Base-by-base conservation (phyloP, 1,140 invertebrate genomes). In the Sitodiplosis mosellana region DNA sequence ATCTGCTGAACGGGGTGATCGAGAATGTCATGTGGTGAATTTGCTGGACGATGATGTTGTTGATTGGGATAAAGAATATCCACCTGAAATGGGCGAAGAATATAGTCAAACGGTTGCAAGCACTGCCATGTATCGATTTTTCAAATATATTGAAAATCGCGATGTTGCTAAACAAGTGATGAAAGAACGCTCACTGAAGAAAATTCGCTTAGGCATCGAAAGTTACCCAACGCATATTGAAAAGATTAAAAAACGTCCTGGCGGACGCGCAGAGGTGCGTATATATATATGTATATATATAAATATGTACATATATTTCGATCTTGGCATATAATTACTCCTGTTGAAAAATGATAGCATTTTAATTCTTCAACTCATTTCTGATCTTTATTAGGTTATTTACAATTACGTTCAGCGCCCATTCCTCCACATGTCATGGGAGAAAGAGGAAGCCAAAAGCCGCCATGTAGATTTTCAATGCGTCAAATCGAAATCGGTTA, bases 321-420 rank as follows among this genome's bases (percentile, higher is more conserved):
- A 8, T 45, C 22, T 19, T n/a, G 7, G 10, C 33, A 33, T n/a
- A 20, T 33, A 46, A 4, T 36, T 33, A 4, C 12, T n/a, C 10
- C 17, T 33, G 4, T 33, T 46, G 21, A 46, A 45, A 22, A 5
- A 45, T 19, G 12, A 42, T 7, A n/a, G n/a, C n/a, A n/a, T n/a
- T n/a, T n/a, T 10, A 36, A 10, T 36, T n/a, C 10, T n/a, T n/a
- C 34, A 36, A 36, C 34, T 10, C n/a, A 10, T 36, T n/a, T n/a
- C n/a, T n/a, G n/a, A n/a, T n/a, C 40, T 7, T 15, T 42, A 10
- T 7, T 19, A 51, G 47, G 46, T 61, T 6, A 95, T 98, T 51
- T 99, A 99, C 68, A 98, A 98, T 66, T 99, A 99, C 65, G 94
- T 99, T 0, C 96, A 99, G 62, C 72, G 96, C n/a, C 95, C 96